These are phyloP conservation scores for Baronia brevicornis DNA, from an alignment of 2,888 invertebrate species.

Conservation along the genomic window DNA sequence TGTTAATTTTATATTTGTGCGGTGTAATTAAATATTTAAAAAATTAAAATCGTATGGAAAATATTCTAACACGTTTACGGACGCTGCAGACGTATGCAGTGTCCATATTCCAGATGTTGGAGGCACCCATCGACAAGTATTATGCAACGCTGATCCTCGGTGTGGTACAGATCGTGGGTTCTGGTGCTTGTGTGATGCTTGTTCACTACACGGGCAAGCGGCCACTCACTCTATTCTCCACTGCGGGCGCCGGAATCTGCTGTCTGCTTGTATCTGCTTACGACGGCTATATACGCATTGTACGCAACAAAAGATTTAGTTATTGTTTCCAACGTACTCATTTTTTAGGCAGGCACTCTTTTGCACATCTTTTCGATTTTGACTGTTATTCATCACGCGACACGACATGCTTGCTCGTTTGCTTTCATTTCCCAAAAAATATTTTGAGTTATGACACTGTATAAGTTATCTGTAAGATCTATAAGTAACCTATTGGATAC, in stretches of 20 bases:
- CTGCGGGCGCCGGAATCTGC: conserved; percentile 79
- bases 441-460: too few relatives aligned
- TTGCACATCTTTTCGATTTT: too few relatives aligned
- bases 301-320: conserved; percentile 12
- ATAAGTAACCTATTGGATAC: too few relatives aligned
- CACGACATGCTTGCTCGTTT: too few relatives aligned
- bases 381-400: too few relatives aligned
- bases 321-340: conserved; percentile 7
- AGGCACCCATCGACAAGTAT: conserved; percentile 85
- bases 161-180: conserved; percentile 80
- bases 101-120: conserved; percentile 81
- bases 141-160: conserved; percentile 84
- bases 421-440: too few relatives aligned
- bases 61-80: too few relatives aligned
- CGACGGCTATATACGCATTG: conserved; percentile 45
- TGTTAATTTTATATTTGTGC: too few relatives aligned
- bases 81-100: conserved; percentile 81
- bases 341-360: too few relatives aligned
- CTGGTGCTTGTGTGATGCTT: conserved; percentile 77
- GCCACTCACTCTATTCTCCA: conserved; percentile 79
- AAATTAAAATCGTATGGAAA: too few relatives aligned
- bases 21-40: too few relatives aligned
- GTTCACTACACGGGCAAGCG: conserved; percentile 85
- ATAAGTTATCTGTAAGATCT: too few relatives aligned
- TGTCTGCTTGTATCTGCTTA: conserved; percentile 78